Evolutionary conservation across 2,113 vertebrate genomes (phyloP).

Genomic region (Podilymbus podiceps): DNA sequence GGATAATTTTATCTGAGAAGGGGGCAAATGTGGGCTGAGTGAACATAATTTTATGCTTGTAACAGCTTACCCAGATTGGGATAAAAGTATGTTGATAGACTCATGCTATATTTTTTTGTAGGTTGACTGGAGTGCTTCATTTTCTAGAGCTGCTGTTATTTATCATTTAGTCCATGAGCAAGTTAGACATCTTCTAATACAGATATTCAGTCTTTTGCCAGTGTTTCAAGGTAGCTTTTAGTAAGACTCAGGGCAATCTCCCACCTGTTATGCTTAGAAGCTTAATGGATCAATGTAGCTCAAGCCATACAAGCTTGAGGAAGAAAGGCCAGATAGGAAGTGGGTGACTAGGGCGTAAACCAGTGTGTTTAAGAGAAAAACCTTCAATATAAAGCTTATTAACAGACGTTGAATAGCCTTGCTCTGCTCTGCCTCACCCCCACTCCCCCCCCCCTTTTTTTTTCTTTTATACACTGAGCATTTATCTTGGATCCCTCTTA

Average conservation of each 20-base stretch:
- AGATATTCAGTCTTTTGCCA: neutral
- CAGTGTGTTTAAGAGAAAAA: neutral
- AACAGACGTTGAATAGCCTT: neutral
- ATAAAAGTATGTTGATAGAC: neutral
- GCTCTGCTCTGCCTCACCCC: too few species aligned
- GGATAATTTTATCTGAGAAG: constrained; percentile 16
- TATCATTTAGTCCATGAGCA: neutral
- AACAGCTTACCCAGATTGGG: neutral
- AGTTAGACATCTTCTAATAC: neutral
- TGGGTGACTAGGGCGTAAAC: neutral
- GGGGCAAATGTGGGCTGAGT: constrained; percentile 8
- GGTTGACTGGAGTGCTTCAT: neutral
- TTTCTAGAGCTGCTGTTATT: neutral
- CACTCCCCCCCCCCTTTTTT: neutral
- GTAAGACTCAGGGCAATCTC: neutral
- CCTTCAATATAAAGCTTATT: neutral
- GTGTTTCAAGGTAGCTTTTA: neutral
- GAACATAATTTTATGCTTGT: neutral
- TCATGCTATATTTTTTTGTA: neutral
- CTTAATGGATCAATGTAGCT: neutral
- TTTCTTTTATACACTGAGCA: too few species aligned
- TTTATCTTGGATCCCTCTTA: neutral
- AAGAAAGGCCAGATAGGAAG: neutral
- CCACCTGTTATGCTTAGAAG: neutral
- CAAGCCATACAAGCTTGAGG: neutral